Percentiles rank a stretch among this genome's conserved stretches.
phyloP scores from a whole-genome alignment of 2,113 vertebrate species.

The Athene cunicularia region DNA sequence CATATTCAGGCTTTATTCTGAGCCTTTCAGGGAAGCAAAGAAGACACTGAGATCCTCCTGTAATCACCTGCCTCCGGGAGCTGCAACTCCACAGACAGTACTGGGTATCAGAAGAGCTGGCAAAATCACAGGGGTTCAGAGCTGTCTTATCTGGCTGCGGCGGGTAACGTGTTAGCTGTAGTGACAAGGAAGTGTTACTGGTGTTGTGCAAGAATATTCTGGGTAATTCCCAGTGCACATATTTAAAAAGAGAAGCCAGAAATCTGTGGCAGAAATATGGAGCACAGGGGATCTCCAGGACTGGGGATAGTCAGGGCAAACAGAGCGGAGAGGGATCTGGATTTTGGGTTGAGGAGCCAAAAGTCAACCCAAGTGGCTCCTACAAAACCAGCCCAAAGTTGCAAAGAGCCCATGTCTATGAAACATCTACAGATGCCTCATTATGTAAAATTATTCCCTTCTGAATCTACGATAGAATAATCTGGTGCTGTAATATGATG shows the following conservation, averaged over 20 bases:
- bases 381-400: background rate
- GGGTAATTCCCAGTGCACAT: background rate
- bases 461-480: background rate
- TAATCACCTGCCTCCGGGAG: background rate
- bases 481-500: background rate
- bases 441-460: background rate
- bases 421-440: background rate
- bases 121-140: background rate
- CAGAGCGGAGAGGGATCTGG: background rate
- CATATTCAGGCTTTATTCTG: background rate
- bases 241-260: background rate
- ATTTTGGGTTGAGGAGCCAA: background rate
- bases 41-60: background rate
- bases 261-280: background rate
- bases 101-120: background rate
- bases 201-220: background rate
- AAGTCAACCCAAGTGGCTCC: background rate
- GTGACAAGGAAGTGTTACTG: background rate
- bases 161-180: accelerated
- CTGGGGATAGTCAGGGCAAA: background rate
- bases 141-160: background rate
- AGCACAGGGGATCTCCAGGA: background rate
- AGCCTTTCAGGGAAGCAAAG: background rate
- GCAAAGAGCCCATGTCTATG: background rate
- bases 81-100: background rate